Conservation (phyloP, 1,140 invertebrate species). For the Psix sp. region DNA sequence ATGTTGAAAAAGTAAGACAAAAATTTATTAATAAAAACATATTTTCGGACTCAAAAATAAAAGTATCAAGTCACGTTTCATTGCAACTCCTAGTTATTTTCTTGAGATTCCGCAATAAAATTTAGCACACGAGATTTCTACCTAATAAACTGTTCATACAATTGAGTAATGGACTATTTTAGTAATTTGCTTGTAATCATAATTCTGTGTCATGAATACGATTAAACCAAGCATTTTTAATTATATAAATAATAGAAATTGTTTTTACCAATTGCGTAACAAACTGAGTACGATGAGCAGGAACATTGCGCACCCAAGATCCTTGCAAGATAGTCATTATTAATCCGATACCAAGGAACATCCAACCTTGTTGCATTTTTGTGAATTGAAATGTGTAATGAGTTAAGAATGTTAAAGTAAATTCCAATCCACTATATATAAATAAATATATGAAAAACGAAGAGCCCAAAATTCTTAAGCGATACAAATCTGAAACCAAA, state of each 20-base stretch:
- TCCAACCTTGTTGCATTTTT: constrained; percentile 97
- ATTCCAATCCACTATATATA: constrained; percentile 97
- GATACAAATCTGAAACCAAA: constrained; percentile 78
- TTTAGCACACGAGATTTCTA: no score
- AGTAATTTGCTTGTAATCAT: no score
- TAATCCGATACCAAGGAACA: constrained; percentile 96
- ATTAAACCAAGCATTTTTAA: neutral
- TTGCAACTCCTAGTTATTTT: no score
- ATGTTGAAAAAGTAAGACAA: no score
- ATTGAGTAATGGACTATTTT: no score
- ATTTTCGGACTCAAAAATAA: no score
- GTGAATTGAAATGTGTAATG: constrained; percentile 94
- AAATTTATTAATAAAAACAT: no score
- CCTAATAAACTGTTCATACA: no score
- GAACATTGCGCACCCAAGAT: constrained; percentile 88
- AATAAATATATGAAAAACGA: constrained; percentile 98
- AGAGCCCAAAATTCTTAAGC: constrained; percentile 85
- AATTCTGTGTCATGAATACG: neutral
- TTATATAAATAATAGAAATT: neutral
- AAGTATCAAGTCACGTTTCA: no score
- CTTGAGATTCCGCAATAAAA: no score
- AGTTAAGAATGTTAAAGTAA: constrained; percentile 97
- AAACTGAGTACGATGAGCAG: constrained; percentile 85
- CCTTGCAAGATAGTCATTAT: constrained; percentile 97
- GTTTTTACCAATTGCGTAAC: constrained; percentile 81